These are phyloP conservation scores for Avahi laniger DNA, from an alignment of 2,797 vertebrate genomes.

Conservation along the genomic window DNA sequence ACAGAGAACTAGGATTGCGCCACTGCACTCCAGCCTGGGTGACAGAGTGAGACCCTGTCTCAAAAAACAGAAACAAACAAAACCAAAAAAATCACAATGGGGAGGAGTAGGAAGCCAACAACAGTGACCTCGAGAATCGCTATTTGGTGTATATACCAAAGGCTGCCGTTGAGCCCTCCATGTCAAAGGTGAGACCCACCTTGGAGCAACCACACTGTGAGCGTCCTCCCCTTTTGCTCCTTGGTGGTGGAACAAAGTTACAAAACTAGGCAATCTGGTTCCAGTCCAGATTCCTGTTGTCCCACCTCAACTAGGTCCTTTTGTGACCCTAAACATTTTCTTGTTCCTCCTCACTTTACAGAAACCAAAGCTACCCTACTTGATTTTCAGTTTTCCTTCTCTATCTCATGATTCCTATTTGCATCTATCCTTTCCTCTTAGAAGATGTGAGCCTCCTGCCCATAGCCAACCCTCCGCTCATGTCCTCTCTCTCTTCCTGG, in stretches of 20 bases:
- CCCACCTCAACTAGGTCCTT: background rate
- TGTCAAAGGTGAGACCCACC: background rate
- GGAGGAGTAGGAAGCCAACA: background rate
- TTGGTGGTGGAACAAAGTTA: background rate
- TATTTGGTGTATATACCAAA: background rate
- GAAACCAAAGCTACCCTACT: background rate
- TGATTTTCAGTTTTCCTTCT: constrained; percentile 29
- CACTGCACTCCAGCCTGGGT: no score
- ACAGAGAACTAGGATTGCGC: no score
- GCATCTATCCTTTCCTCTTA: background rate
- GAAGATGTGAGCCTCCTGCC: background rate
- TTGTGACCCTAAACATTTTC: background rate
- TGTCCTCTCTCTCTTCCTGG: background rate
- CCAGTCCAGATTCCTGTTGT: background rate
- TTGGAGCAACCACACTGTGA: background rate
- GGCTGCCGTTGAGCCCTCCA: background rate
- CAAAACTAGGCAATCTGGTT: constrained; percentile 1
- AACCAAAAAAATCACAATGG: background rate
- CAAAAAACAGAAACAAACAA: background rate
- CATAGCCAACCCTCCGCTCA: background rate
- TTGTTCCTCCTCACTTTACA: background rate
- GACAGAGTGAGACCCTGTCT: no score
- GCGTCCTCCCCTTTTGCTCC: background rate
- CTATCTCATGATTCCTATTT: background rate
- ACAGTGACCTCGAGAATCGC: background rate